Evolutionary conservation across 2,888 invertebrate genomes (phyloP).

Genomic region (Phyllotreta cruciferae): DNA sequence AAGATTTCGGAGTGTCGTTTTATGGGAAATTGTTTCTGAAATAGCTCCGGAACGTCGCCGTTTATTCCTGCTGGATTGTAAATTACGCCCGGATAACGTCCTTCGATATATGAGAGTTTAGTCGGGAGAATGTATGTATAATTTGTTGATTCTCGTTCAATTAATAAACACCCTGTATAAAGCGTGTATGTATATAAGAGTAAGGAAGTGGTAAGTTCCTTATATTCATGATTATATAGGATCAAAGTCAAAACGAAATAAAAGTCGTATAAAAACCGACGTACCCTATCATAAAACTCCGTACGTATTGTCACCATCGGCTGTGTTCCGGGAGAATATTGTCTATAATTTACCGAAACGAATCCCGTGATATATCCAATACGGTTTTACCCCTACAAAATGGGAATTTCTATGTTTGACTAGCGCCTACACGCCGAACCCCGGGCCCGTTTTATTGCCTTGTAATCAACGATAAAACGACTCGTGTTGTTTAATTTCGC

Average conservation of each 20-base stretch:
- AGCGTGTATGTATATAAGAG: too few species aligned
- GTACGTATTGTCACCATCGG: conserved; percentile 48
- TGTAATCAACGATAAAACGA: too few species aligned
- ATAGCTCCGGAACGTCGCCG: conserved; percentile 16
- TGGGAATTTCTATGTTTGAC: conserved; percentile 46
- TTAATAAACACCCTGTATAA: too few species aligned
- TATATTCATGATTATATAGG: too few species aligned
- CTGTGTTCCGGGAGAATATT: conserved; percentile 47
- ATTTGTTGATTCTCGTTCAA: too few species aligned
- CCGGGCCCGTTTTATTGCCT: too few species aligned
- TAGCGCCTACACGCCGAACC: too few species aligned
- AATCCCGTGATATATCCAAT: conserved; percentile 54
- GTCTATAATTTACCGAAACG: conserved; percentile 56
- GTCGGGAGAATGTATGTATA: too few species aligned
- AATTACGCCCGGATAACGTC: not conserved
- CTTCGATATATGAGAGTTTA: too few species aligned
- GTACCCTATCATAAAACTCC: conserved; percentile 40
- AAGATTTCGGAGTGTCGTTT: conserved; percentile 26
- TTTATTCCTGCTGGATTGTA: conserved; percentile 16
- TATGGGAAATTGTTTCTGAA: conserved; percentile 29
- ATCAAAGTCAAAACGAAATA: too few species aligned
- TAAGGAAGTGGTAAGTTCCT: too few species aligned
- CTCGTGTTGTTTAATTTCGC: too few species aligned
- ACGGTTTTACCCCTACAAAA: conserved; percentile 48
- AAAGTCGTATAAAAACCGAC: conserved; percentile 21